Conservation (phyloP, 2,797 vertebrate species). For the Nothura maculosa region DNA sequence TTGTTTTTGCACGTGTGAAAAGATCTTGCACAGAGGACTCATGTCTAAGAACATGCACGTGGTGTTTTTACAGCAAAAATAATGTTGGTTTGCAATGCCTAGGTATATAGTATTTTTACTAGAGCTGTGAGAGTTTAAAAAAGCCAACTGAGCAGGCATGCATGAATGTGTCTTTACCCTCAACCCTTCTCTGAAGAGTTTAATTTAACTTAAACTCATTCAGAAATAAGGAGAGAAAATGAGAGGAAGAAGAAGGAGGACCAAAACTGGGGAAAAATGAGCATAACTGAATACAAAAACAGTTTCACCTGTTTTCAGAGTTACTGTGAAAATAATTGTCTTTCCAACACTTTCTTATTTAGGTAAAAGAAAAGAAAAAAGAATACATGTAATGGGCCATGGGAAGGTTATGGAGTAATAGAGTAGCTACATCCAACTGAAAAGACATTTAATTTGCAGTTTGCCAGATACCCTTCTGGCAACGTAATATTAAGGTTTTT, state of each 20-base stretch:
- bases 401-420: constrained; percentile 29
- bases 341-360: neutral
- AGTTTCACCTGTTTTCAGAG: constrained; percentile 12
- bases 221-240: constrained; percentile 29
- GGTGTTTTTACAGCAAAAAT: constrained; percentile 79
- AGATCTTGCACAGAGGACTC: constrained; percentile 69
- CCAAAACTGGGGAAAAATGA: neutral
- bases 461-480: constrained; percentile 54
- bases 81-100: constrained; percentile 71
- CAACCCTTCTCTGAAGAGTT: neutral
- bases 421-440: constrained; percentile 14
- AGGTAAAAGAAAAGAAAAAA: neutral
- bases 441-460: constrained; percentile 44
- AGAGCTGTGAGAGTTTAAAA: constrained; percentile 58
- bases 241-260: neutral
- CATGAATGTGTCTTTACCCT: constrained; percentile 12
- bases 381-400: neutral
- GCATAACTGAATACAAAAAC: constrained; percentile 24
- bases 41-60: constrained; percentile 35
- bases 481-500: constrained; percentile 27
- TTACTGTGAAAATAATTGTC: neutral
- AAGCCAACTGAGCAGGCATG: constrained; percentile 51
- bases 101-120: constrained; percentile 69
- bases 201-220: constrained; percentile 56
- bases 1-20: constrained; percentile 64